These are phyloP conservation scores for Tanaodytes sp. DNA, from an alignment of 2,888 invertebrate species.

Conservation along the genomic window DNA sequence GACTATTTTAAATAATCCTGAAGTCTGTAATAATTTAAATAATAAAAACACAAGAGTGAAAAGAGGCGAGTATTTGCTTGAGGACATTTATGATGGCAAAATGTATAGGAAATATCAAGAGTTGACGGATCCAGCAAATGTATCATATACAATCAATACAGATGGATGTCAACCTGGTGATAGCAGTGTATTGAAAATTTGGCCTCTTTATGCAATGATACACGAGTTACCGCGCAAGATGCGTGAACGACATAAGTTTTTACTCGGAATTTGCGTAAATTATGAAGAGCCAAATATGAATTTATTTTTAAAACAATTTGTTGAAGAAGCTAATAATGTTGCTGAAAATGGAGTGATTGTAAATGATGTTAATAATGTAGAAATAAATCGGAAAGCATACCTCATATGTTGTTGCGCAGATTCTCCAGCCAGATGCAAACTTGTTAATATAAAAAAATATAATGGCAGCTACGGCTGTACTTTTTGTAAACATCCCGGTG, in stretches of 20 bases:
- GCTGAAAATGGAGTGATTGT: conserved; percentile 4
- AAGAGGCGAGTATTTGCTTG: too few species aligned
- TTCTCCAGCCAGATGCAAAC: conserved; percentile 3
- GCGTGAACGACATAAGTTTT: conserved; percentile 37
- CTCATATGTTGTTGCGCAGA: conserved; percentile 25
- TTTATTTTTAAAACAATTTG: conserved; percentile 39
- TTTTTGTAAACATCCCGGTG: conserved; percentile 21
- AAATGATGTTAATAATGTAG: conserved; percentile 15
- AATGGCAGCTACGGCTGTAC: conserved; percentile 16
- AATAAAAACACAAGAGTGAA: too few species aligned
- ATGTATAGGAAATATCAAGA: too few species aligned
- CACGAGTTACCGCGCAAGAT: conserved; percentile 46
- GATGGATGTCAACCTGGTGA: too few species aligned
- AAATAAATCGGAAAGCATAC: conserved; percentile 22
- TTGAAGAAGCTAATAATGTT: conserved; percentile 25
- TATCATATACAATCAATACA: too few species aligned
- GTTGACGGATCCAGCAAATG: too few species aligned
- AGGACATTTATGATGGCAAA: too few species aligned
- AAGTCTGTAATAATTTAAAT: too few species aligned
- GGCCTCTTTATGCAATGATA: conserved; percentile 48
- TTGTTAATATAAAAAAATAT: conserved; percentile 21
- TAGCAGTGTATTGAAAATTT: conserved; percentile 30
- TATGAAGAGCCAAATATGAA: conserved; percentile 47
- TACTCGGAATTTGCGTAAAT: conserved; percentile 47
- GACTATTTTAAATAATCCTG: too few species aligned